Conservation (phyloP, 1,140 invertebrate species). For the Schlechtendalia chinensis region DNA sequence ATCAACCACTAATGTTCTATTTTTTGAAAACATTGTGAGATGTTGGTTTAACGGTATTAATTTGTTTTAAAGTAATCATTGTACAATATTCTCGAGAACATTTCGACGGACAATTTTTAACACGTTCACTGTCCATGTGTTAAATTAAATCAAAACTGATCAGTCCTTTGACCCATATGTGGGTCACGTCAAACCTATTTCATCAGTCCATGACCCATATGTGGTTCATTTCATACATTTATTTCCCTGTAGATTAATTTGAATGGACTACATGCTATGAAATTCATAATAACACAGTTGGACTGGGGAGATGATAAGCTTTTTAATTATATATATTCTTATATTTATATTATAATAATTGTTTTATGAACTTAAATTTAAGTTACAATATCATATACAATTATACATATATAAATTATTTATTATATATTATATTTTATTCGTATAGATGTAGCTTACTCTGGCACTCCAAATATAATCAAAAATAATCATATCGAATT, state of each 20-base stretch:
- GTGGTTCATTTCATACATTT: not conserved
- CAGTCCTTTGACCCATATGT: not conserved
- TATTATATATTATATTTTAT: constrained; percentile 13
- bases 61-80: too few species aligned
- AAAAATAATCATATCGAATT: too few species aligned
- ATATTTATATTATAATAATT: constrained; percentile 6
- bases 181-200: not conserved
- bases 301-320: too few species aligned
- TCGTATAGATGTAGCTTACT: too few species aligned
- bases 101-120: too few species aligned
- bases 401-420: too few species aligned
- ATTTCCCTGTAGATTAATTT: not conserved
- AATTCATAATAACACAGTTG: not conserved
- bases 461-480: too few species aligned
- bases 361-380: not conserved
- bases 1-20: too few species aligned
- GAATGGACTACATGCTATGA: not conserved
- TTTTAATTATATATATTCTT: not conserved
- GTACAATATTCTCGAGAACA: too few species aligned
- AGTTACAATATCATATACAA: constrained; percentile 1
- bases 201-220: not conserved
- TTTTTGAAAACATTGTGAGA: too few species aligned
- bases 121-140: not conserved
- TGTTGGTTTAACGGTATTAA: too few species aligned
- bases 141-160: constrained; percentile 4